Percentiles rank a stretch among this genome's conserved stretches.
Conservation (phyloP, 2,797 vertebrate genomes). For the Apogon hyalosoma region DNA sequence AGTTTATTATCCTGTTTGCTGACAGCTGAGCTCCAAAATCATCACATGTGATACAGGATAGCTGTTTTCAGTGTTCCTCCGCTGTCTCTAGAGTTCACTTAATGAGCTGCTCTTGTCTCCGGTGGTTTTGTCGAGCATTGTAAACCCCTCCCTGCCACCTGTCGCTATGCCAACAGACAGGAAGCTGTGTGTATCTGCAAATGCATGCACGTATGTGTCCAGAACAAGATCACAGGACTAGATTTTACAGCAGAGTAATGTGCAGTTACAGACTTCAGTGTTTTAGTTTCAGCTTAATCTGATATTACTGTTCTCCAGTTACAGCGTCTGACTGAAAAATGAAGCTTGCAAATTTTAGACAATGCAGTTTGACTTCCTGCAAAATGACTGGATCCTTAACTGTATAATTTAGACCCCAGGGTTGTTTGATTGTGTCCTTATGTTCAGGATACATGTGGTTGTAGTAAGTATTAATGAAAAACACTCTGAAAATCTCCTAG, state of each 20-base stretch:
- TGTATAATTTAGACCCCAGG: too few relatives aligned
- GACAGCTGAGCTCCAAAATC: neutral
- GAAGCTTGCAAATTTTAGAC: neutral
- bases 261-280: neutral
- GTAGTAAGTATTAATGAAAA: too few relatives aligned
- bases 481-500: too few relatives aligned
- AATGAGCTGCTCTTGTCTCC: slow-evolving; percentile 17
- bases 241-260: neutral
- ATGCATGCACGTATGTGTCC: neutral
- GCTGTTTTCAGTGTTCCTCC: neutral
- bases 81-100: slow-evolving; percentile 12
- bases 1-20: neutral
- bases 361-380: neutral
- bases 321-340: neutral
- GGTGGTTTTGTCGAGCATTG: neutral
- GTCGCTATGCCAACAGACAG: slow-evolving; percentile 4
- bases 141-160: neutral
- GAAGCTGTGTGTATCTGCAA: neutral
- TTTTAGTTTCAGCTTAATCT: slow-evolving; percentile 5
- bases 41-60: neutral
- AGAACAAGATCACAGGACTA: neutral
- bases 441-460: too few relatives aligned
- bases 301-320: neutral
- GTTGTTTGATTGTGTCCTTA: too few relatives aligned
- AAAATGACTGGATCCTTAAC: too few relatives aligned